A percentile compares a stretch with the other conserved stretches of the same genome.
Conservation (phyloP, 30 jellyfish, hydroid and myxozoan species). For the Turritopsis dohrnii region DNA sequence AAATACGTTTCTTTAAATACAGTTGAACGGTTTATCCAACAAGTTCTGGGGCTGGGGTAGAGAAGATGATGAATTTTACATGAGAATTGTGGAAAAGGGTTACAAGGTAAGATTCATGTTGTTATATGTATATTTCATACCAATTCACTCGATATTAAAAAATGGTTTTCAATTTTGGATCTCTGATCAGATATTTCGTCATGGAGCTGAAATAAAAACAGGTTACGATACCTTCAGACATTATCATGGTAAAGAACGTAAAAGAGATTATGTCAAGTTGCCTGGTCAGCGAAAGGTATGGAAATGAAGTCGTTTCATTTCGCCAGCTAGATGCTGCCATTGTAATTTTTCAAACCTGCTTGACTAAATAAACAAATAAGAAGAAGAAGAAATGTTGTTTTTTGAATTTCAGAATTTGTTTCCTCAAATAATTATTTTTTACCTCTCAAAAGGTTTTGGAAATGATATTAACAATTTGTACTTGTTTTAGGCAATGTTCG, state of each 20-base stretch:
- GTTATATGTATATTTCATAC: no score
- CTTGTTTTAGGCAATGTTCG: slow-evolving; percentile 58
- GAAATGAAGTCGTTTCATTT: no score
- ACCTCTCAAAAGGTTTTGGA: no score
- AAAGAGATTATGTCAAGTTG: slow-evolving; percentile 72
- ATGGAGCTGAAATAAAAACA: slow-evolving; percentile 85
- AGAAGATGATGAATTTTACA: slow-evolving; percentile 92
- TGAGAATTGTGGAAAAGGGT: slow-evolving; percentile 80
- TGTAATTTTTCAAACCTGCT: no score
- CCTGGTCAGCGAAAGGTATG: slow-evolving; percentile 82
- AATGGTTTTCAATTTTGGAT: not conserved
- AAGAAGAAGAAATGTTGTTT: no score
- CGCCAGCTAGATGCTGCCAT: no score
- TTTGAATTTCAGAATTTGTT: no score
- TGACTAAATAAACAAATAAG: no score
- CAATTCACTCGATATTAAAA: no score
- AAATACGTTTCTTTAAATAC: not conserved
- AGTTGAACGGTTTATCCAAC: slow-evolving; percentile 94
- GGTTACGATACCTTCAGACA: slow-evolving; percentile 80
- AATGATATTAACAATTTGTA: not conserved
- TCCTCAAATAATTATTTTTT: not conserved
- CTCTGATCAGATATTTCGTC: slow-evolving; percentile 62
- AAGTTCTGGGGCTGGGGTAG: slow-evolving; percentile 99
- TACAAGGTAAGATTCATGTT: slow-evolving; percentile 39
- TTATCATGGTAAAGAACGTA: slow-evolving; percentile 73